Evolutionary conservation across 2,797 vertebrate species (phyloP).

Genomic region (Pelodytes ibericus): DNA sequence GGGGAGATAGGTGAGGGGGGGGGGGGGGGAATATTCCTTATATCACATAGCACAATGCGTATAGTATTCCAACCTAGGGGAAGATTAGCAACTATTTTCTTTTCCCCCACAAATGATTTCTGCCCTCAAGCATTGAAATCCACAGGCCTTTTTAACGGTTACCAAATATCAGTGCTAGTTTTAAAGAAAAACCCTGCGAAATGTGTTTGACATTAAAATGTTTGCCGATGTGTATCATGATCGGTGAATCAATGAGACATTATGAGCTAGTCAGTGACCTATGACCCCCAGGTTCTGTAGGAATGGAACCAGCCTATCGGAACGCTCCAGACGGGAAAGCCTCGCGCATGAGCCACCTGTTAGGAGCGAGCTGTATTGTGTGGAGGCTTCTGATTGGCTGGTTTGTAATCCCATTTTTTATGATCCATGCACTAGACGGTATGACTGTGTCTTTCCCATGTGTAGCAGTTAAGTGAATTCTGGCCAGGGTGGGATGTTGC

Average conservation of each 20-base stretch:
- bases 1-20: too few species aligned
- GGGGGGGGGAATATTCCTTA: too few species aligned
- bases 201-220: conserved; percentile 1
- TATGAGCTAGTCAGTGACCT: conserved; percentile 22
- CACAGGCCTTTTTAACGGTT: conserved; percentile 6
- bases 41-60: too few species aligned
- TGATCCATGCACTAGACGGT: background rate
- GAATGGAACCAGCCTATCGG: conserved; percentile 4
- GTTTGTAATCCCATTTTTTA: background rate
- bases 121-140: too few species aligned
- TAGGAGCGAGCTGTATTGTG: background rate
- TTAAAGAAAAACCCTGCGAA: conserved; percentile 9
- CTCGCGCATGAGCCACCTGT: conserved; percentile 14
- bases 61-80: too few species aligned
- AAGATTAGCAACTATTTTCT: too few species aligned
- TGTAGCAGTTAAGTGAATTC: conserved; percentile 26
- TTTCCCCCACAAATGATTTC: too few species aligned
- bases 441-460: conserved; percentile 4
- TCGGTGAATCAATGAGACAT: conserved; percentile 33
- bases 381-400: background rate
- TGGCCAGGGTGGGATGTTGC: conserved; percentile 7
- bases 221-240: background rate
- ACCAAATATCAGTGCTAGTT: background rate
- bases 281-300: conserved; percentile 11
- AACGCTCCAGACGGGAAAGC: background rate